phyloP scores from a whole-genome alignment of 2,797 vertebrate species.

The Remorina albescens region DNA sequence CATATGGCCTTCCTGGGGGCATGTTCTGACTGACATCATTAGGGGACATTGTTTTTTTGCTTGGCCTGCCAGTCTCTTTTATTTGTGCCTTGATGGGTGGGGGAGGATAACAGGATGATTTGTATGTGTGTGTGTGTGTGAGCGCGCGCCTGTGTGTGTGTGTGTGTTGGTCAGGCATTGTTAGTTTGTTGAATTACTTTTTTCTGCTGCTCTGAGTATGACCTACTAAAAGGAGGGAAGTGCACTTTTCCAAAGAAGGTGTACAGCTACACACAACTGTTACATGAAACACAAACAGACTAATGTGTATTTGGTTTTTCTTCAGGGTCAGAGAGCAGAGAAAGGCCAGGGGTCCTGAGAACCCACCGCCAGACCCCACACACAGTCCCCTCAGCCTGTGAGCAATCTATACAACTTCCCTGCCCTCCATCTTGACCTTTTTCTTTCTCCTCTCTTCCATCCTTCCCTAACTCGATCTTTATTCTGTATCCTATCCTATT shows the following conservation, averaged over 20 bases:
- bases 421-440: constrained; percentile 85
- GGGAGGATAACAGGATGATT: constrained; percentile 76
- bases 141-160: neutral
- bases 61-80: constrained; percentile 81
- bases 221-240: constrained; percentile 12
- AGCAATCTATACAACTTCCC: constrained; percentile 89
- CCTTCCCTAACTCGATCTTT: constrained; percentile 51
- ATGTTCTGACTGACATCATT: constrained; percentile 83
- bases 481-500: no score
- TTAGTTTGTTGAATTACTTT: constrained; percentile 20
- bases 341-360: constrained; percentile 99
- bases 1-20: constrained; percentile 76
- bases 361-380: constrained; percentile 80
- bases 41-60: constrained; percentile 78
- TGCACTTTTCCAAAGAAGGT: constrained; percentile 2
- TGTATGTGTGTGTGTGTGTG: constrained; percentile 2
- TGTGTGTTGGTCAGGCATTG: constrained; percentile 12
- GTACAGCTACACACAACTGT: neutral
- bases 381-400: constrained; percentile 97
- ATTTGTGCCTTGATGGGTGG: constrained; percentile 81
- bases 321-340: constrained; percentile 99
- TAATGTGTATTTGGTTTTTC: constrained; percentile 71
- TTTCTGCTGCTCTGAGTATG: constrained; percentile 30
- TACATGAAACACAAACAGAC: constrained; percentile 5
- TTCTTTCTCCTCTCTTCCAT: constrained; percentile 62